Percentiles rank a stretch among this genome's conserved stretches.
Evolutionary conservation across 2,888 invertebrate genomes (phyloP).

Genomic region (Aleiodes alternator): DNA sequence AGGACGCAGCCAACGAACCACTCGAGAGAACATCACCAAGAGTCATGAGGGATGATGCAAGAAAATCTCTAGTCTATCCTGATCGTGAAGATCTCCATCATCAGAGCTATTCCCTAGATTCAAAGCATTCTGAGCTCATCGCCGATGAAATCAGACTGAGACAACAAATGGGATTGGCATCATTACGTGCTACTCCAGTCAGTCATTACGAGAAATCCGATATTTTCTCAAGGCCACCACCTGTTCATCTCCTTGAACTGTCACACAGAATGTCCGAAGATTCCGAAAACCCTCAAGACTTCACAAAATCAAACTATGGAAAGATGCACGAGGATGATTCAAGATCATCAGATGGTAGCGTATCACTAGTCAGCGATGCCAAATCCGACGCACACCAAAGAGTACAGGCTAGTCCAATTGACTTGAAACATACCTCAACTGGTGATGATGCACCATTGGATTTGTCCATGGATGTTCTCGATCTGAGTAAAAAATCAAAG

Average conservation of each 20-base stretch:
- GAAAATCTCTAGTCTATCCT: constrained; percentile 67
- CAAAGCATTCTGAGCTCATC: constrained; percentile 4
- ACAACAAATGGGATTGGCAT: constrained; percentile 41
- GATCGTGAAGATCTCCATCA: constrained; percentile 57
- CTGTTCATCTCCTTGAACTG: constrained; percentile 60
- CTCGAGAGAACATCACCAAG: constrained; percentile 55
- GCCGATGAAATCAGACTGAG: constrained; percentile 32
- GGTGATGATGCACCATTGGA: constrained; percentile 80
- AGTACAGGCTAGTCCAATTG: constrained; percentile 48
- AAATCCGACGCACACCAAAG: constrained; percentile 69
- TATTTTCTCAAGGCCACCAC: constrained; percentile 49
- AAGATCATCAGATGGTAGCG: constrained; percentile 67
- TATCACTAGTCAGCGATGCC: constrained; percentile 71
- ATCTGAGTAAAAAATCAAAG: constrained; percentile 85
- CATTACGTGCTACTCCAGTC: constrained; percentile 39
- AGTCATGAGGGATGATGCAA: constrained; percentile 64
- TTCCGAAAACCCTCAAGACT: constrained; percentile 54
- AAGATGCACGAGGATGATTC: constrained; percentile 57
- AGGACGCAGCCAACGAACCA: constrained; percentile 89
- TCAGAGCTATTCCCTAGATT: constrained; percentile 30
- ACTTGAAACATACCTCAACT: constrained; percentile 22
- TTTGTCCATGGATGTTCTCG: constrained; percentile 87
- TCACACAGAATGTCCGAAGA: constrained; percentile 57
- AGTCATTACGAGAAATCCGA: constrained; percentile 54
- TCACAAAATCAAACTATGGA: constrained; percentile 56